phyloP scores from a whole-genome alignment of 2,113 vertebrate species.

The Oreotragus oreotragus region DNA sequence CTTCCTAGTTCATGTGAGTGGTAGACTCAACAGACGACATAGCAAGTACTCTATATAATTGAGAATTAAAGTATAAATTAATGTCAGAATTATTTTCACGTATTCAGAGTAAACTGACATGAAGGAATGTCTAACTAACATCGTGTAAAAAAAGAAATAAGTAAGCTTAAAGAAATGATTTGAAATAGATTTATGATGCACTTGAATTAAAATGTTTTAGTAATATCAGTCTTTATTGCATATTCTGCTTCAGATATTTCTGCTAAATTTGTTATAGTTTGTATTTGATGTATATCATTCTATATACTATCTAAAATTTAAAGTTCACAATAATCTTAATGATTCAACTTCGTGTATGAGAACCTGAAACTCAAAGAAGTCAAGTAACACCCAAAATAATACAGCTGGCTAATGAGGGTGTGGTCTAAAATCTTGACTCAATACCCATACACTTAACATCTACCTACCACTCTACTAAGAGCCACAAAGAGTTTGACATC shows the following conservation, averaged over 20 bases:
- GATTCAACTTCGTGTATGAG: background rate
- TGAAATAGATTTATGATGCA: background rate
- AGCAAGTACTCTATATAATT: background rate
- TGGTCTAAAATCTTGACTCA: background rate
- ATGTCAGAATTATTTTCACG: background rate
- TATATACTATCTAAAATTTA: background rate
- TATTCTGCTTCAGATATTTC: background rate
- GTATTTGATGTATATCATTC: background rate
- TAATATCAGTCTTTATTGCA: background rate
- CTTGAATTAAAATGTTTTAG: background rate
- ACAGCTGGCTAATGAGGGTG: background rate
- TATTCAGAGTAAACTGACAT: background rate
- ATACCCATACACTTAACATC: background rate
- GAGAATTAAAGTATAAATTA: background rate
- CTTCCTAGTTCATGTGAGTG: background rate
- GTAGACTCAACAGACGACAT: background rate
- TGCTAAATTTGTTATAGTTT: background rate
- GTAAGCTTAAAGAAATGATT: background rate
- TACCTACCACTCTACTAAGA: background rate
- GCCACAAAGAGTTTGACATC: background rate
- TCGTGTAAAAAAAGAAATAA: background rate
- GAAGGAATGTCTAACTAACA: background rate
- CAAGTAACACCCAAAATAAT: background rate
- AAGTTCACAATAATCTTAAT: background rate
- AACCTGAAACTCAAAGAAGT: background rate